These are phyloP conservation scores for Malacosoma neustria DNA, from an alignment of 2,888 invertebrate genomes.

Conservation along the genomic window DNA sequence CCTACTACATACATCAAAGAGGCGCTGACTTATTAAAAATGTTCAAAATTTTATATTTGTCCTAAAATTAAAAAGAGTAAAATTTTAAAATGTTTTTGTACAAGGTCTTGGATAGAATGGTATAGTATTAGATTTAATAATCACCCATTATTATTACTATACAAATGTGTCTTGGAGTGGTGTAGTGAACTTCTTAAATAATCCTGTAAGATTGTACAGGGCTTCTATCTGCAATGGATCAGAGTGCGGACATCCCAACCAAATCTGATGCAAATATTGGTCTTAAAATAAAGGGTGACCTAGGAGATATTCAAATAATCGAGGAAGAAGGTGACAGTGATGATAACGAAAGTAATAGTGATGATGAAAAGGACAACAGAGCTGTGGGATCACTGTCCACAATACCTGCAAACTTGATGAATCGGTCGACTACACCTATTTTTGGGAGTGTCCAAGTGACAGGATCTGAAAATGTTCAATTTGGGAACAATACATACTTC, in stretches of 20 bases:
- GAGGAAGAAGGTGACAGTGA: constrained; percentile 38
- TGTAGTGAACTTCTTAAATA: too few species aligned
- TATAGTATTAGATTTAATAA: too few species aligned
- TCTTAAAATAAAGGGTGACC: constrained; percentile 42
- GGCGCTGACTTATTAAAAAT: too few species aligned
- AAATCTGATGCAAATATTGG: constrained; percentile 21
- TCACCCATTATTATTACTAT: too few species aligned
- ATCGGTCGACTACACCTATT: constrained; percentile 25
- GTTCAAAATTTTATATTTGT: too few species aligned
- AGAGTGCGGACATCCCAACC: not conserved
- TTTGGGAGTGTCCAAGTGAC: constrained; percentile 78
- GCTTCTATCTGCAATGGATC: not conserved
- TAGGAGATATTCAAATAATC: constrained; percentile 45
- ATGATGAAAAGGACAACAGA: constrained; percentile 13
- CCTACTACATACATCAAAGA: too few species aligned
- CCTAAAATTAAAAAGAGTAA: too few species aligned
- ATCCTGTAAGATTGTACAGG: too few species aligned
- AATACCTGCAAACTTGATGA: constrained; percentile 31
- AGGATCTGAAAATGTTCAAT: constrained; percentile 82
- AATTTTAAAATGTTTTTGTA: too few species aligned
- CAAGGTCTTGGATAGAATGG: too few species aligned
- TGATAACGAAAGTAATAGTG: constrained; percentile 26
- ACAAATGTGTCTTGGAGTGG: too few species aligned
- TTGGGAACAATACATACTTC: constrained; percentile 85
- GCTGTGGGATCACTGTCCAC: constrained; percentile 16